Evolutionary conservation across 2,888 invertebrate species (phyloP).

Genomic region (Oxytorus armatus): DNA sequence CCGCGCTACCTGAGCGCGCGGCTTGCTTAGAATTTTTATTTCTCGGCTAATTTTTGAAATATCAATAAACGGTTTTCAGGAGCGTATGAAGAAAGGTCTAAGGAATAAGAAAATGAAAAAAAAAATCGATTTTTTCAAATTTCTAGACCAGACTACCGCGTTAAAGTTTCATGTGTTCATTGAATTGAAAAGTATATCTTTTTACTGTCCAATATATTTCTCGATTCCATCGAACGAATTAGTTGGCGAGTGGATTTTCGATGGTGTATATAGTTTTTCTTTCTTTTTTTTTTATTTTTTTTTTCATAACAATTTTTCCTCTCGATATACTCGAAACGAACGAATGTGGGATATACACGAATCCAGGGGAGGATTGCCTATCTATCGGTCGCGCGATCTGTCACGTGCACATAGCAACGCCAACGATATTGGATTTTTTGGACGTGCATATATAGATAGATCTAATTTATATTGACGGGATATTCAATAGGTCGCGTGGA

Average conservation of each 20-base stretch:
- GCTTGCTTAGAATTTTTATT: too few relatives aligned
- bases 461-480: conserved; percentile 45
- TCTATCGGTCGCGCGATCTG: conserved; percentile 61
- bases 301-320: conserved; percentile 54
- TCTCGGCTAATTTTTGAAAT: too few relatives aligned
- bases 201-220: conserved; percentile 30
- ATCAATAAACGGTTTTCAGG: too few relatives aligned
- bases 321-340: conserved; percentile 54
- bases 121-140: conserved; percentile 26
- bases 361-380: conserved; percentile 32
- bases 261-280: conserved; percentile 12
- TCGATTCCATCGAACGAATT: conserved; percentile 46
- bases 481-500: conserved; percentile 60
- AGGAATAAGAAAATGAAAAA: too few relatives aligned
- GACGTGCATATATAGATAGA: background rate
- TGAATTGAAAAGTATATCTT: conserved; percentile 19
- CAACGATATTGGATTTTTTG: conserved; percentile 67
- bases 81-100: too few relatives aligned
- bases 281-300: conserved; percentile 23
- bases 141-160: too few relatives aligned
- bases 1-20: too few relatives aligned
- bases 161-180: conserved; percentile 36
- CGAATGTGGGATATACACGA: conserved; percentile 38
- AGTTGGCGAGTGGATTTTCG: conserved; percentile 24
- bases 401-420: conserved; percentile 58